Base-by-base conservation (phyloP, 2,113 vertebrate genomes). In the Hippocampus mohnikei region DNA sequence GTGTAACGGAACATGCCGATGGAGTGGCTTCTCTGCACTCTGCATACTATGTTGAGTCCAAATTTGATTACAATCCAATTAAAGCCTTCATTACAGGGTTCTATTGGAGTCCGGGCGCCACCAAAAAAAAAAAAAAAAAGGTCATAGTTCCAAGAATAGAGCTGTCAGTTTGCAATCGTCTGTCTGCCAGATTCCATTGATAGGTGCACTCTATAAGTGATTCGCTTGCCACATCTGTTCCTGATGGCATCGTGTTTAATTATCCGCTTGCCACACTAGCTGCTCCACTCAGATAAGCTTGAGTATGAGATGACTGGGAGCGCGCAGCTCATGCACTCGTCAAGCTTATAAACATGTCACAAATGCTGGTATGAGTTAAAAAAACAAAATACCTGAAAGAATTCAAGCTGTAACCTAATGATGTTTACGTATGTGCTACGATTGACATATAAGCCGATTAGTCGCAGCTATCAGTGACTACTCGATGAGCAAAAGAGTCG, bases 191-290 rank as follows among this genome's bases (percentile, higher is more conserved):
- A 76, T 72, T 84, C 48, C 70, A 79, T 72, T 85, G 80, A 89
- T 83, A 70, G 53, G 71, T 71, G 3, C 33, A 73, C 66, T 81
- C 72, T 58, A 78, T 69, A 9, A 53, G 62, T 66, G 41, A 72
- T 78, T 67, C 68, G 55, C 75, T 72, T 16, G 66, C 76, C 72
- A 44, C 55, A 82, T 75, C 74, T 63, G 60, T 60, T 77, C 67
- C 74, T 75, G 69, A 81, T 83, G 80, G 73, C 77, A 81, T 87
- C 75, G 74, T 76, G 59, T 80, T 86, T 88, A 84, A 89, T 89
- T 83, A 85, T 85, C 80, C 85, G 69, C 73, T 64, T 75, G 83
- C 72, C 81, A 71, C 82, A 74, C 71, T 41, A 23, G 78, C 81
- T 84, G 85, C 67, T 81, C 83, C 67, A 61, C 73, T 73, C 66